phyloP scores from a whole-genome alignment of 2,113 vertebrate species.

The Geococcyx californianus region DNA sequence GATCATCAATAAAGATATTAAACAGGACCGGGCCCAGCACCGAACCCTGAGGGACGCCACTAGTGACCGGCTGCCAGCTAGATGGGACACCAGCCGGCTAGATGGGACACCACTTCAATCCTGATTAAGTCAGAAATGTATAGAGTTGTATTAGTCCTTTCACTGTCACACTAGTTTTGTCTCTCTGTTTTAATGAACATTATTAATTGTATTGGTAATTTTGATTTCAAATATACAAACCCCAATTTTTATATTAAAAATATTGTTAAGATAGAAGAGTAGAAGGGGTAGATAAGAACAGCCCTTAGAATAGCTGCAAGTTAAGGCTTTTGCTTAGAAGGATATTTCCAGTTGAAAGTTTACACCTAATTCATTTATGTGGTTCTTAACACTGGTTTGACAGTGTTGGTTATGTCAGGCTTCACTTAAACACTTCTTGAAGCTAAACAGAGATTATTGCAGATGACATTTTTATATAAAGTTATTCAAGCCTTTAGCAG shows the following conservation, averaged over 20 bases:
- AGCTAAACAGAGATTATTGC: neutral
- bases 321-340: neutral
- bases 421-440: neutral
- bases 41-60: no score
- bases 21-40: no score
- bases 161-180: neutral
- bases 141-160: neutral
- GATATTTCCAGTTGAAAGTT: neutral
- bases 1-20: no score
- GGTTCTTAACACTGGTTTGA: neutral
- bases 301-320: neutral
- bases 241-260: neutral
- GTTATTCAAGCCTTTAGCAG: neutral
- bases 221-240: neutral
- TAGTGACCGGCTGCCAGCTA: no score
- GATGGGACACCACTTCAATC: no score
- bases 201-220: fast-evolving
- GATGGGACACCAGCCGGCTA: no score
- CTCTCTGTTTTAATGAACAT: neutral
- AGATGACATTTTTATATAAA: neutral
- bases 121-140: neutral
- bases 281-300: neutral
- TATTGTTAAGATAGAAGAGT: neutral
- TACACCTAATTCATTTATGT: neutral
- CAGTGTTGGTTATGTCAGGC: neutral